phyloP scores from a whole-genome alignment of 1,140 invertebrate species.

The Triops longicaudatus region DNA sequence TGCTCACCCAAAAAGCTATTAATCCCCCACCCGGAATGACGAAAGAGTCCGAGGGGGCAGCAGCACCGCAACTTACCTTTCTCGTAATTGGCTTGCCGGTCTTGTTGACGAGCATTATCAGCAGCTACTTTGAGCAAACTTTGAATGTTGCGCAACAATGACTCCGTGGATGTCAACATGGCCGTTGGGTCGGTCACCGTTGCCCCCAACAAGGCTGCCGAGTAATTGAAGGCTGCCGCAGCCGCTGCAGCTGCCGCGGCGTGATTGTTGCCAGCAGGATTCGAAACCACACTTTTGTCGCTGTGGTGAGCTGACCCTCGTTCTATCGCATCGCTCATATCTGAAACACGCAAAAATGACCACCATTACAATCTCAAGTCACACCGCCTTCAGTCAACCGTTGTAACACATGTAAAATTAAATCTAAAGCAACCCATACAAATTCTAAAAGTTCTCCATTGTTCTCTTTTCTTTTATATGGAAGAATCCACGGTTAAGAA shows the following conservation, averaged over 20 bases:
- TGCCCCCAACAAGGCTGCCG: conserved; percentile 45
- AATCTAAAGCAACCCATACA: not conserved
- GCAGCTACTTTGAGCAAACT: conserved; percentile 88
- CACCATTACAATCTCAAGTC: not conserved
- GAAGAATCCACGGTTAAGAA: no score
- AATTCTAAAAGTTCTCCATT: not conserved
- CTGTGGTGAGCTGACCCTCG: conserved; percentile 18
- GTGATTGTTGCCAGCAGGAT: conserved; percentile 42
- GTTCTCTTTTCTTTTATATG: not conserved
- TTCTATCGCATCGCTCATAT: conserved; percentile 51
- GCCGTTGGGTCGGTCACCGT: conserved; percentile 43
- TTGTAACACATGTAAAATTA: no score
- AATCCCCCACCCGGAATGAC: not conserved
- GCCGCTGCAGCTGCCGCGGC: conserved; percentile 53
- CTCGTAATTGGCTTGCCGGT: conserved; percentile 88
- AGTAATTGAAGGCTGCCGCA: conserved; percentile 56
- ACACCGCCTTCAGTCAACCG: not conserved
- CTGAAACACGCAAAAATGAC: conserved; percentile 38
- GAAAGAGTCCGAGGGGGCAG: not conserved
- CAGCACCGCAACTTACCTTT: conserved; percentile 61
- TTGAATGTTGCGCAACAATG: conserved; percentile 86
- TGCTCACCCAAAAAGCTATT: not conserved
- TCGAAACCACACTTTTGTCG: conserved; percentile 27
- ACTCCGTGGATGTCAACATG: conserved; percentile 72
- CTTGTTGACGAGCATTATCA: conserved; percentile 89